Evolutionary conservation across 2,888 invertebrate genomes (phyloP).

Genomic region (Caenorhabditis sp.): DNA sequence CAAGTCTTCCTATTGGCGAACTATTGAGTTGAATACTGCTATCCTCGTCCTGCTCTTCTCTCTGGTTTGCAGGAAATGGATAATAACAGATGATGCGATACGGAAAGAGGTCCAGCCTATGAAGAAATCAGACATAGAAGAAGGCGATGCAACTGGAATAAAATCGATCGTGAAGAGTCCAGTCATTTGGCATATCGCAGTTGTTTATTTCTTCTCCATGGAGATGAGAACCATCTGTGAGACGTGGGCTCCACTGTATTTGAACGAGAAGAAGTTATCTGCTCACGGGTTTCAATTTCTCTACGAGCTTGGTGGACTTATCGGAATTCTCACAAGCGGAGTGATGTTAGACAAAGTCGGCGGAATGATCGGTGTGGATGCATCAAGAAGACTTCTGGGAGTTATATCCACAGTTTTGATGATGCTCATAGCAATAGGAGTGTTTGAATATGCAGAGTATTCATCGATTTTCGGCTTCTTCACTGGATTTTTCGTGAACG

Average conservation of each 20-base stretch:
- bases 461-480: conserved; percentile 53
- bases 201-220: conserved; percentile 65
- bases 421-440: conserved; percentile 35
- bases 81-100: conserved; percentile 28
- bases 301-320: conserved; percentile 71
- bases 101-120: conserved; percentile 16
- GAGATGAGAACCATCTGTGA: conserved; percentile 71
- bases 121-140: conserved; percentile 24
- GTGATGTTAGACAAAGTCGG: conserved; percentile 59
- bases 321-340: conserved; percentile 66
- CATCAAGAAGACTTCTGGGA: conserved; percentile 49
- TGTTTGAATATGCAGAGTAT: conserved; percentile 39
- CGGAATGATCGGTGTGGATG: conserved; percentile 34
- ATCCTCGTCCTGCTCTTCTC: conserved; percentile 23
- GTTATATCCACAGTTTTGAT: conserved; percentile 42
- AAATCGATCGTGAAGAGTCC: conserved; percentile 29
- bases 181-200: conserved; percentile 57
- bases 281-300: conserved; percentile 59
- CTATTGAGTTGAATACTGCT: conserved; percentile 46
- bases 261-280: conserved; percentile 48
- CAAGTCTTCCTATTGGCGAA: conserved; percentile 69
- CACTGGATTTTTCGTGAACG: conserved; percentile 68
- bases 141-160: conserved; percentile 7
- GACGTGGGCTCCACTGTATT: conserved; percentile 72
- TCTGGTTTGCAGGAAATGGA: conserved; percentile 31